Conservation (phyloP, 2,113 vertebrate species). For the Tauraco erythrolophus region DNA sequence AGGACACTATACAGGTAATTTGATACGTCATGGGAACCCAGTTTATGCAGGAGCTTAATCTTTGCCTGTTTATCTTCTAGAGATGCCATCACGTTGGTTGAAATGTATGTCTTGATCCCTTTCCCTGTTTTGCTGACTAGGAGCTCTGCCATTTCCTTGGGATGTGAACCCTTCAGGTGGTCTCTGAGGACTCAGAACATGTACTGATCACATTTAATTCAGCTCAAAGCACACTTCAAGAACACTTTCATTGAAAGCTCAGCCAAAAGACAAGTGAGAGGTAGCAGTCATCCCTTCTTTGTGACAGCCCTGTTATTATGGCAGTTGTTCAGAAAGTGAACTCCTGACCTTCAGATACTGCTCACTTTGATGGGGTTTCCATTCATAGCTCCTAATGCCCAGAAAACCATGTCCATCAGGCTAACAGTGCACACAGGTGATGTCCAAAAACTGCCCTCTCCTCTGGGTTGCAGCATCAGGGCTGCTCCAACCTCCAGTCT, state of each 20-base stretch:
- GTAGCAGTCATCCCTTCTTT: not conserved
- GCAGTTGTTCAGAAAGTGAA: not conserved
- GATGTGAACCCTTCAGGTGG: not conserved
- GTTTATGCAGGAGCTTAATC: not conserved
- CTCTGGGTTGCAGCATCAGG: not conserved
- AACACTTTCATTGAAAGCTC: not conserved
- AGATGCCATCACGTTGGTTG: not conserved
- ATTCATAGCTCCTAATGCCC: not conserved
- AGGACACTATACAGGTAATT: not conserved
- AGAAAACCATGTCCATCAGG: not conserved
- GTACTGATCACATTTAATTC: not conserved
- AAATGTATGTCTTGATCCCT: not conserved
- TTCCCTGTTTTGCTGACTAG: not conserved
- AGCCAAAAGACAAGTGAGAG: not conserved
- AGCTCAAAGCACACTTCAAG: not conserved
- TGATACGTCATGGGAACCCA: not conserved
- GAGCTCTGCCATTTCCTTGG: not conserved
- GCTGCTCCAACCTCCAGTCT: not conserved
- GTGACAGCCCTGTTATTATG: rapidly evolving
- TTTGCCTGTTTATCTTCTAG: not conserved
- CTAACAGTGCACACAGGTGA: not conserved
- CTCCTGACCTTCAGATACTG: rapidly evolving
- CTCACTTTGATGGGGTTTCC: not conserved
- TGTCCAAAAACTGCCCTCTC: not conserved
- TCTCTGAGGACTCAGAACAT: not conserved